These are phyloP conservation scores for Mus minutoides DNA, from an alignment of 2,797 vertebrate species.

Conservation along the genomic window DNA sequence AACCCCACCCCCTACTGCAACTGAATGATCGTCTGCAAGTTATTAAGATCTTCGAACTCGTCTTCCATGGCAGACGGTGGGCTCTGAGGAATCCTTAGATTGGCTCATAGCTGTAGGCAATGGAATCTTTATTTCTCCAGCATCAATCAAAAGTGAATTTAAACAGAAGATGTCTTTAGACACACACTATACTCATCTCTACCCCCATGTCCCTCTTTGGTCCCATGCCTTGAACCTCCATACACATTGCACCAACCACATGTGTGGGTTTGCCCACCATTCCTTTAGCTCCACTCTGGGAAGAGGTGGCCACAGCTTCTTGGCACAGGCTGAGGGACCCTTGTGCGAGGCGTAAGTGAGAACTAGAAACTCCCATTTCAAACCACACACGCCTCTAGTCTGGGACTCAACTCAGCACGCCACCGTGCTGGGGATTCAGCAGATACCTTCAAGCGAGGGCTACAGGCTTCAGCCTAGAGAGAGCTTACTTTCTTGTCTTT, in stretches of 20 bases:
- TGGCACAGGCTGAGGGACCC: conserved; percentile 59
- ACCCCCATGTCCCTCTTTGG: background rate
- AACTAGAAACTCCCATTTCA: conserved; percentile 78
- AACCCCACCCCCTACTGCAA: background rate
- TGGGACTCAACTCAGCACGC: conserved; percentile 61
- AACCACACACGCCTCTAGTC: conserved; percentile 74
- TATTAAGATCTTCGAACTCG: background rate
- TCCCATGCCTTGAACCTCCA: background rate
- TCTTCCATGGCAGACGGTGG: background rate
- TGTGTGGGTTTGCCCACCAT: conserved; percentile 6
- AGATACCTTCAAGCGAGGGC: background rate
- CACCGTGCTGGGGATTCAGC: conserved; percentile 22
- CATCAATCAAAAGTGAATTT: conserved; percentile 42
- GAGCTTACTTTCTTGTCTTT: background rate
- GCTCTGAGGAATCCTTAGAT: background rate
- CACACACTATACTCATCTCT: background rate
- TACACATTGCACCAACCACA: background rate
- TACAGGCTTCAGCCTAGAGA: background rate
- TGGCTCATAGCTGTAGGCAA: background rate
- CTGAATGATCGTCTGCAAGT: background rate
- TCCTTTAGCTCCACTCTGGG: conserved; percentile 62
- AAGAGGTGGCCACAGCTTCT: conserved; percentile 59
- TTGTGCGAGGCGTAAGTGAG: conserved; percentile 79
- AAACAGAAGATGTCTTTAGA: background rate
- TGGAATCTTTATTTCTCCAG: background rate